Base-by-base conservation (phyloP, 2,113 vertebrate genomes). In the Entomyzon cyanotis region DNA sequence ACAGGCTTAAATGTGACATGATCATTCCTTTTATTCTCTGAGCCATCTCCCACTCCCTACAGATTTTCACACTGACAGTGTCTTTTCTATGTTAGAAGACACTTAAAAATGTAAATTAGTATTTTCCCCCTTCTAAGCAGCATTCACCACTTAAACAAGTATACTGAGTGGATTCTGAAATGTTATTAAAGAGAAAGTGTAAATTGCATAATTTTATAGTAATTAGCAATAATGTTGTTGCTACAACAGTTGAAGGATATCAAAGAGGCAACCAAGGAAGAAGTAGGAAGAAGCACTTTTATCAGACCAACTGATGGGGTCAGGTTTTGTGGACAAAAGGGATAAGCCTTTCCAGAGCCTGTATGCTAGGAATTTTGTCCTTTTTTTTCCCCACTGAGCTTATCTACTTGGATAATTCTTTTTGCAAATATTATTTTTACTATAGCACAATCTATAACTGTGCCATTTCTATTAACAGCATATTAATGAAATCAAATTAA, bases 91-190 rank as follows among this genome's bases (percentile, higher is more conserved):
- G 7, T 79, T 95, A 68, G 67, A 95, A 94, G 58, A 73, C 59
- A 70, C 58, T 97, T 95, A 41, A 63, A 87, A 95, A 95, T 90
- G 65, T 95, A 93, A 91, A 90, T 86, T 73, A 41, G n/a, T 91
- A 63, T 92, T 96, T 94, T 59, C 58, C 6, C 75, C 69, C 58
- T 94, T 91, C 68, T 62, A 95, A 82, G 63, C 60, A 50, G 24
- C 50, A 20, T 88, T 67, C 59, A 21, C 52, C 79, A 88, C 41
- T 92, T 95, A 94, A 95, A 73, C 31, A 88, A 86, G 28, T 35
- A 27, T 68, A 13, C 85, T 83, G 44, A 64, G 50, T 55, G 46
- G 13, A 71, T 86, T 37, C 67, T 58, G 80, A 59, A 94, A 82
- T 70, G 31, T 73, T 94, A 56, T 75, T 89, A 91, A 83, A 84